These are phyloP conservation scores for Gryon sp. DNA, from an alignment of 1,140 invertebrate genomes.

Conservation along the genomic window DNA sequence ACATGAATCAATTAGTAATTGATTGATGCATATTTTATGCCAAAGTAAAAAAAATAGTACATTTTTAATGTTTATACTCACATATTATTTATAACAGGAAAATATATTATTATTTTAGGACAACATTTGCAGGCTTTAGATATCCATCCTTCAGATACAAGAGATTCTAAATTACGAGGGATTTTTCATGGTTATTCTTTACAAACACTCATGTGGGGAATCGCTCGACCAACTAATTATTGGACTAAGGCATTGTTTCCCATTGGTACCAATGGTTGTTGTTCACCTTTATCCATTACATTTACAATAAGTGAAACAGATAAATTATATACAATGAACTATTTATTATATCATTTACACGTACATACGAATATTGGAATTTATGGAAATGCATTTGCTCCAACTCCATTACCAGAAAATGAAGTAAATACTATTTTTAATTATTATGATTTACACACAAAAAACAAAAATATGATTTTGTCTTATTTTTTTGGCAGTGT, in stretches of 20 bases:
- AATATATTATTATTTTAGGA: too few relatives aligned
- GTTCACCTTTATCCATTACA: constrained; percentile 75
- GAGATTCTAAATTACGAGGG: constrained; percentile 75
- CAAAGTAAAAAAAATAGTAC: background rate
- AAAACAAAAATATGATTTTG: too few relatives aligned
- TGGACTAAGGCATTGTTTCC: constrained; percentile 78
- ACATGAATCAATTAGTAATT: too few relatives aligned
- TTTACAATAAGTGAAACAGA: constrained; percentile 77
- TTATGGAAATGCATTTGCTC: constrained; percentile 72
- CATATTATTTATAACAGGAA: too few relatives aligned
- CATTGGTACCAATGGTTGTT: constrained; percentile 69
- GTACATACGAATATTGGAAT: constrained; percentile 67
- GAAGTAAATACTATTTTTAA: too few relatives aligned
- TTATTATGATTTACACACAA: too few relatives aligned
- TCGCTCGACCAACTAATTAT: constrained; percentile 74
- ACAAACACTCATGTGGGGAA: constrained; percentile 77
- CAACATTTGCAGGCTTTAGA: constrained; percentile 77
- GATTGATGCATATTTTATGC: background rate
- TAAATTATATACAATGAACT: constrained; percentile 78
- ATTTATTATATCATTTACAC: constrained; percentile 77
- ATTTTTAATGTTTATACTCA: background rate
- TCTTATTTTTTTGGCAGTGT: too few relatives aligned
- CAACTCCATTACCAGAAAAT: constrained; percentile 70
- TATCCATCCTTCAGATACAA: constrained; percentile 78
- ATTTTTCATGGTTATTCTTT: constrained; percentile 80